phyloP scores from a whole-genome alignment of 2,797 vertebrate genomes.

The Furcifer pardalis region DNA sequence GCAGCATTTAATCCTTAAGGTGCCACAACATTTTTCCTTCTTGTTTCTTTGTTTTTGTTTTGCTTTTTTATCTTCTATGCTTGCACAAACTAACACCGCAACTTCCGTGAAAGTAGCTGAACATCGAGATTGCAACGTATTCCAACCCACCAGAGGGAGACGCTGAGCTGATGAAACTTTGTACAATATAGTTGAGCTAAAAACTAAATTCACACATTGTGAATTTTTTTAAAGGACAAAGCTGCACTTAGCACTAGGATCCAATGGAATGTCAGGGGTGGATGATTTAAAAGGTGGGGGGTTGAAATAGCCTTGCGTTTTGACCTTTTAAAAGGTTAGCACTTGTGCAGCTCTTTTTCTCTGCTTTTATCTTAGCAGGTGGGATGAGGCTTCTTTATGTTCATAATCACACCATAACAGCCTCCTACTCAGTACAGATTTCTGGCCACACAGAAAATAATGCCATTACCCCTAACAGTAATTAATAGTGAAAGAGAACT shows the following conservation, averaged over 20 bases:
- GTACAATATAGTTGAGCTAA: background rate
- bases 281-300: background rate
- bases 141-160: constrained; percentile 11
- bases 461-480: background rate
- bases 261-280: background rate
- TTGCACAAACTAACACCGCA: too few species aligned
- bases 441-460: constrained; percentile 31
- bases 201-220: background rate
- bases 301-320: background rate
- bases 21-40: too few species aligned
- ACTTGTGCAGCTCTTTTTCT: background rate
- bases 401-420: constrained; percentile 5
- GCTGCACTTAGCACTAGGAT: background rate
- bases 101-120: too few species aligned
- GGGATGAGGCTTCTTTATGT: constrained; percentile 9
- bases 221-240: background rate
- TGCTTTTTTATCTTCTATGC: too few species aligned
- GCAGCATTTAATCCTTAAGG: too few species aligned
- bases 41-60: too few species aligned
- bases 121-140: background rate
- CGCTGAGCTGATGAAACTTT: background rate
- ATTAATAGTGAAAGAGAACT: background rate
- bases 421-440: background rate
- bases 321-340: background rate
- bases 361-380: constrained; percentile 28